Evolutionary conservation across 2,888 invertebrate genomes (phyloP).

Genomic region (Tyria jacobaeae): DNA sequence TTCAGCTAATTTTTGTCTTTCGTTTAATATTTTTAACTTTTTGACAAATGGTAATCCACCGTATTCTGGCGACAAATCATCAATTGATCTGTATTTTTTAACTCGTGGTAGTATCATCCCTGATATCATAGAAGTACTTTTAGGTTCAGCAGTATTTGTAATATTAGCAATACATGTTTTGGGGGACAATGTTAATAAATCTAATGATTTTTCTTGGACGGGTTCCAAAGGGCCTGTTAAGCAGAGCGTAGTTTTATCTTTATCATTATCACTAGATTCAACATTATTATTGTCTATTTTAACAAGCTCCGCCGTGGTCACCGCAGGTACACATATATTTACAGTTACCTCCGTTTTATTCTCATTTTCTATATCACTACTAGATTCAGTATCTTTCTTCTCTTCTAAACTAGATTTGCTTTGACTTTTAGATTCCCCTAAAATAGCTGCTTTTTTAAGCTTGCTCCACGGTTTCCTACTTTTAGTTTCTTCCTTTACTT

Average conservation of each 20-base stretch:
- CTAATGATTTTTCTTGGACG: constrained; percentile 80
- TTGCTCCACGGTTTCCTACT: constrained; percentile 91
- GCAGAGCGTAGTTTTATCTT: constrained; percentile 77
- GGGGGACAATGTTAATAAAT: constrained; percentile 78
- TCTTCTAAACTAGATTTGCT: constrained; percentile 74
- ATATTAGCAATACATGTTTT: constrained; percentile 59
- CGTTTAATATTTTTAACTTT: constrained; percentile 95
- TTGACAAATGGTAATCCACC: constrained; percentile 95
- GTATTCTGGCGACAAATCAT: constrained; percentile 95
- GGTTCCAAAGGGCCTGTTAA: constrained; percentile 79
- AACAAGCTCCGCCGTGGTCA: constrained; percentile 81
- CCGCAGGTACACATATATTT: constrained; percentile 73
- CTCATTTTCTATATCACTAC: constrained; percentile 56
- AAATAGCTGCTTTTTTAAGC: constrained; percentile 90
- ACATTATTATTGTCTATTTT: constrained; percentile 83
- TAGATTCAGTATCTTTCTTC: constrained; percentile 62
- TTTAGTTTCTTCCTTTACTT: constrained; percentile 71
- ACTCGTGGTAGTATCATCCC: constrained; percentile 73
- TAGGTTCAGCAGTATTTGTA: constrained; percentile 61
- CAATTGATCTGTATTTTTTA: constrained; percentile 93
- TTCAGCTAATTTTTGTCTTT: constrained; percentile 94
- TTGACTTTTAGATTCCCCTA: constrained; percentile 82
- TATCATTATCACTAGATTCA: constrained; percentile 71
- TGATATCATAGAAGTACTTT: constrained; percentile 48
- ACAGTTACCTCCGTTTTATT: constrained; percentile 60